Conservation (phyloP, 2,113 vertebrate species). For the Salminus brasiliensis region DNA sequence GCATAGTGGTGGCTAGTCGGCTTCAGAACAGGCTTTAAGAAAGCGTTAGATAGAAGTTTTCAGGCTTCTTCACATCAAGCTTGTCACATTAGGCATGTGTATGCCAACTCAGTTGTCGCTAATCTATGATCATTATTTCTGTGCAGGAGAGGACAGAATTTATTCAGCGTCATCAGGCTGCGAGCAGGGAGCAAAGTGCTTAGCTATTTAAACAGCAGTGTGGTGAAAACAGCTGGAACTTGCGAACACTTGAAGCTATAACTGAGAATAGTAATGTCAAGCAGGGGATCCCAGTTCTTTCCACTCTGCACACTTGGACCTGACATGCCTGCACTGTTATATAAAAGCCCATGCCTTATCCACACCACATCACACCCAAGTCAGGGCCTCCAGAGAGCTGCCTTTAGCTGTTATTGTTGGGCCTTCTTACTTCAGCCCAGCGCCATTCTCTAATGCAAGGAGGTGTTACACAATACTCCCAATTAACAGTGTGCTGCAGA, state of each 20-base stretch:
- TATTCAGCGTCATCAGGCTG: neutral
- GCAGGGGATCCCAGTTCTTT: neutral
- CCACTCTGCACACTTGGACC: neutral
- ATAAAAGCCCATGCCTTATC: neutral
- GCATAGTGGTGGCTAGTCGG: neutral
- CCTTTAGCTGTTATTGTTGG: slow-evolving; percentile 59
- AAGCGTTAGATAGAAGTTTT: neutral
- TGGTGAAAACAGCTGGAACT: neutral
- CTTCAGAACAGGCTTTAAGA: neutral
- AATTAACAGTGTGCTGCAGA: slow-evolving; percentile 69
- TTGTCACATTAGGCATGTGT: neutral
- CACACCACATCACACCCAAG: neutral
- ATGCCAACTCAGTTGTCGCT: neutral
- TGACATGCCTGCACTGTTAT: neutral
- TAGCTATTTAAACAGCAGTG: neutral
- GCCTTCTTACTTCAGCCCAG: slow-evolving; percentile 62
- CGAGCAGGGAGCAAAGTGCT: neutral
- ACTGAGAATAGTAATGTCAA: neutral
- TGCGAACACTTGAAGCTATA: neutral
- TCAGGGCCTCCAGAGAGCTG: too few relatives aligned
- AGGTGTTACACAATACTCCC: slow-evolving; percentile 61
- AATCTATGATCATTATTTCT: neutral
- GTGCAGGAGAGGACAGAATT: neutral
- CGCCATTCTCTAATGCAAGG: slow-evolving; percentile 62
- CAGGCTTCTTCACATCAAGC: neutral